Conservation (phyloP, 1,140 invertebrate species). For the Arion vulgaris region DNA sequence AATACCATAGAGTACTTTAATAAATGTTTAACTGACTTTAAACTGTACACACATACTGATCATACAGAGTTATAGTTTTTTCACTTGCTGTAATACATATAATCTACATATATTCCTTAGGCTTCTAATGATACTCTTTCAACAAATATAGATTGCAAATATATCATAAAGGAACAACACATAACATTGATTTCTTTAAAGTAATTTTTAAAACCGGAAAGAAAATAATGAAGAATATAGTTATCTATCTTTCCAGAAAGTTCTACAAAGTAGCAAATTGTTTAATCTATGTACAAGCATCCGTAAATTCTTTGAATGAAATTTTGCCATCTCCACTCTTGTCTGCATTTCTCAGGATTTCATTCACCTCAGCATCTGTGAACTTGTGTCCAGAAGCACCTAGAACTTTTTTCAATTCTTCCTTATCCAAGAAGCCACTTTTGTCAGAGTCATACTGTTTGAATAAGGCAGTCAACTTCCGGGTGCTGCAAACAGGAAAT, state of each 20-base stretch:
- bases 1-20: no score
- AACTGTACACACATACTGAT: no score
- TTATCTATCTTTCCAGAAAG: neutral
- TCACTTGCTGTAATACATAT: no score
- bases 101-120: no score
- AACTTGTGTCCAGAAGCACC: conserved; percentile 91
- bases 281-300: neutral
- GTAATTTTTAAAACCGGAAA: neutral
- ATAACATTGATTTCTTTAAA: neutral
- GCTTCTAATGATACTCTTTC: no score
- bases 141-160: neutral
- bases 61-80: no score
- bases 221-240: neutral
- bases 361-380: conserved; percentile 89
- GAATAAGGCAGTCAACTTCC: conserved; percentile 76
- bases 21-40: no score
- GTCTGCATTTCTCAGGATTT: conserved; percentile 93
- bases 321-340: conserved; percentile 81
- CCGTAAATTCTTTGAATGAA: conserved; percentile 34
- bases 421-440: conserved; percentile 81
- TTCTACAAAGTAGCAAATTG: neutral
- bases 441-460: conserved; percentile 98
- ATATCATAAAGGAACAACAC: neutral
- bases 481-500: conserved; percentile 13
- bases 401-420: conserved; percentile 80